These are phyloP conservation scores for Laterallus jamaicensis DNA, from an alignment of 2,113 vertebrate genomes.

Conservation along the genomic window DNA sequence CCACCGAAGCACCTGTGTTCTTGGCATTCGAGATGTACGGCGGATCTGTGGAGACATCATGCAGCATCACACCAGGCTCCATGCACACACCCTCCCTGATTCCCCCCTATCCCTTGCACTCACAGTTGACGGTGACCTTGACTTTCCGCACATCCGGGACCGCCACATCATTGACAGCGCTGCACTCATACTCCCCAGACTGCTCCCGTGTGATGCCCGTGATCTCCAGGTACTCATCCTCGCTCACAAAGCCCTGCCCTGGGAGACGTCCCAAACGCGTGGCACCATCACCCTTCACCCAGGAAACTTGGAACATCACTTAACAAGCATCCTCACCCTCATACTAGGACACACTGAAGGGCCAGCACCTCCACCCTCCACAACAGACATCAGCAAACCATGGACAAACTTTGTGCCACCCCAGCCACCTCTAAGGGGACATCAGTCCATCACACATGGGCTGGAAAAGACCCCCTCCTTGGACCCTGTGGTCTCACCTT, in stretches of 20 bases:
- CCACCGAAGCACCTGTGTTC: slow-evolving; percentile 87
- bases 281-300: neutral
- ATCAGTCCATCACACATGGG: rapidly evolving
- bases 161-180: slow-evolving; percentile 91
- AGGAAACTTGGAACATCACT: too few species aligned
- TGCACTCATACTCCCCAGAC: slow-evolving; percentile 95
- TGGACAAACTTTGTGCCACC: rapidly evolving
- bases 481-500: slow-evolving; percentile 76
- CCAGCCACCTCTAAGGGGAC: rapidly evolving
- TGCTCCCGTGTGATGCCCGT: slow-evolving; percentile 91
- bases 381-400: too few species aligned
- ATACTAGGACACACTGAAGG: rapidly evolving
- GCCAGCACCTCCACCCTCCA: neutral
- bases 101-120: slow-evolving; percentile 19
- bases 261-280: neutral
- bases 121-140: slow-evolving; percentile 94
- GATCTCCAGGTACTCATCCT: slow-evolving; percentile 94
- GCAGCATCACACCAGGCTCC: rapidly evolving
- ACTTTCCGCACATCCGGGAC: slow-evolving; percentile 87
- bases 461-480: rapidly evolving
- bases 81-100: rapidly evolving
- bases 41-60: slow-evolving; percentile 75
- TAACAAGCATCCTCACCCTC: neutral
- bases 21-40: slow-evolving; percentile 91
- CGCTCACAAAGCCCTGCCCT: slow-evolving; percentile 88